These are phyloP conservation scores for Stramonita haemastoma DNA, from an alignment of 2,888 invertebrate species.

Conservation along the genomic window DNA sequence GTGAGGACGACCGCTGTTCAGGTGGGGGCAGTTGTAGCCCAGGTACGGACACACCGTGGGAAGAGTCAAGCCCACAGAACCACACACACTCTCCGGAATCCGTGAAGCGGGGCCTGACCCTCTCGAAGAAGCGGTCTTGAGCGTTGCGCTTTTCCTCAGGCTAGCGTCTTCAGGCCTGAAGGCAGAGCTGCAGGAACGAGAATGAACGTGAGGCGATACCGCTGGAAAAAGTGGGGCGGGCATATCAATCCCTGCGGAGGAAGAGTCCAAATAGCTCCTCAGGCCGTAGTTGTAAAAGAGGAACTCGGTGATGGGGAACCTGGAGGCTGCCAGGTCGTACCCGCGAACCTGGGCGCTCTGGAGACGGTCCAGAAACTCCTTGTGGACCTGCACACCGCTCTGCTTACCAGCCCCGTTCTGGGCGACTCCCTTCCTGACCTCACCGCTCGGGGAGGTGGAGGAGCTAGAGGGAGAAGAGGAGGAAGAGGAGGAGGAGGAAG, in stretches of 20 bases:
- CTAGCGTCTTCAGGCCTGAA: not conserved
- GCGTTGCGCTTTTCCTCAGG: not conserved
- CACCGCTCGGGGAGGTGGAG: not conserved
- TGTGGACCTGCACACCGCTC: slow-evolving; percentile 30
- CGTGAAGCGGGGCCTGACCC: not conserved
- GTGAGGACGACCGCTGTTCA: slow-evolving; percentile 29
- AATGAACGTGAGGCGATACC: not conserved
- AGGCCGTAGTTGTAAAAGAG: slow-evolving; percentile 49
- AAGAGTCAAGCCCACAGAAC: not conserved
- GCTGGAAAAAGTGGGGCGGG: not conserved
- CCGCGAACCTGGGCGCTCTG: slow-evolving; percentile 38
- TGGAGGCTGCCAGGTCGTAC: slow-evolving; percentile 26
- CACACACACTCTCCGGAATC: not conserved
- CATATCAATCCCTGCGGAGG: not conserved
- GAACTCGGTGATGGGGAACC: slow-evolving; percentile 49
- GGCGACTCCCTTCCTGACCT: not conserved
- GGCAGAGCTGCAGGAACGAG: not conserved
- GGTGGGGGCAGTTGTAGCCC: slow-evolving; percentile 39
- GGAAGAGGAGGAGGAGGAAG: not conserved
- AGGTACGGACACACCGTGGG: slow-evolving; percentile 41
- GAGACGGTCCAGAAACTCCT: slow-evolving; percentile 46
- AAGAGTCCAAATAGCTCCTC: slow-evolving; percentile 35
- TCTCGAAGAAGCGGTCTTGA: not conserved
- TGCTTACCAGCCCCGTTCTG: not conserved
- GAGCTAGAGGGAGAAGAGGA: not conserved